Base-by-base conservation (phyloP, 2,888 invertebrate genomes). In the Melikaiella ostensackeni region DNA sequence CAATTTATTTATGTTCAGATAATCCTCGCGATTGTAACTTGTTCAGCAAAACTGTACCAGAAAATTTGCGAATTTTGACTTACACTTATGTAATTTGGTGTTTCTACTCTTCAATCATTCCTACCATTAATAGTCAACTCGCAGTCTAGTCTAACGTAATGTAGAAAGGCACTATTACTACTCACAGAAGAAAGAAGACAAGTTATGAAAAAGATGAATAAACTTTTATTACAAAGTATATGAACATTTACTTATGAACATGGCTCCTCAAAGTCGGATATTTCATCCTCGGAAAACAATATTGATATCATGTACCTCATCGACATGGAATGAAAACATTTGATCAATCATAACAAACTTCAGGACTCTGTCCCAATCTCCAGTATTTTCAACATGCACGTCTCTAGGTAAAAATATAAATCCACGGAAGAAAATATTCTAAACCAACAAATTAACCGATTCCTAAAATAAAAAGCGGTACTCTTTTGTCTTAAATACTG, bases 201-300 rank as follows among this genome's bases (percentile, higher is more conserved):
- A 27, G n/a, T 70, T n/a, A 70, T 70, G 33, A 33, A 50, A 33
- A 66, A 66, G 16, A 70, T 70, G 70, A 55, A 70, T 70, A 70
- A 70, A 70, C 46, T 70, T 70, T 70, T 70, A 70, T 70, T 70
- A 70, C 70, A 70, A 70, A 70, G 50, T 27, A 50, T 70, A 70
- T 21, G 63, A 63, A 63, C 27, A 19, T 11, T 63, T 27, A 59
- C 16, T 63, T 63, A 70, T 55, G 70, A 50, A 70, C 6, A 70
- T 55, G 50, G 19, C 19, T 30, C 27, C 11, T 27, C 21, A 30
- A 70, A 70, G n/a, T n/a, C n/a, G 27, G 50, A n/a, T 27, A 59
- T 59, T 13, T 59, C 6, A 27, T 24, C 30, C 50, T 70, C 11
- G 21, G 27, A 70, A 70, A 30, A 70, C 50, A 70, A 70, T 24